These are phyloP conservation scores for Tethya wilhelma DNA, from an alignment of 37 sponge, comb jelly and placozoan species.

Conservation along the genomic window DNA sequence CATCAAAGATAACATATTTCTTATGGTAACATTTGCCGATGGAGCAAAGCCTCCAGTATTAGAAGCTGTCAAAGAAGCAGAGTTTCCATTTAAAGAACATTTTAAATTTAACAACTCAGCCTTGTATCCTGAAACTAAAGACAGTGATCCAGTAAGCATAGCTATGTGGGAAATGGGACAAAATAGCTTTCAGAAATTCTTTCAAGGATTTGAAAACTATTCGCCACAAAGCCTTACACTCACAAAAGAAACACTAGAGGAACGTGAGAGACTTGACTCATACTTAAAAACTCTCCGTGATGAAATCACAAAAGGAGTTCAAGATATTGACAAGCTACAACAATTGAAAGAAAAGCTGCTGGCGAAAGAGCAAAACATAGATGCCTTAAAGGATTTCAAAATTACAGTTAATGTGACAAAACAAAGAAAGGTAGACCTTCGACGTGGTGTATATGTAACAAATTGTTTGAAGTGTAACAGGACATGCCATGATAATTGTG, in stretches of 20 bases:
- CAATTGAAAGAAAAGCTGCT: slow-evolving; percentile 52
- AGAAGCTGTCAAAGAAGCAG: slow-evolving; percentile 54
- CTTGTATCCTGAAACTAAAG: slow-evolving; percentile 23
- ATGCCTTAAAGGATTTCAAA: slow-evolving; percentile 62
- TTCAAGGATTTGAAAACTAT: slow-evolving; percentile 23
- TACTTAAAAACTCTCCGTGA: slow-evolving; percentile 45
- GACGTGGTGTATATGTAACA: slow-evolving; percentile 58
- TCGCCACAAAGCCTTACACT: slow-evolving; percentile 39
- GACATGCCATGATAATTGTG: slow-evolving; percentile 79
- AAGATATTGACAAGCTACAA: slow-evolving; percentile 50
- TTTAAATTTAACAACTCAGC: slow-evolving; percentile 85
- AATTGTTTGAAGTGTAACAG: slow-evolving; percentile 76
- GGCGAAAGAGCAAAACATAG: slow-evolving; percentile 40
- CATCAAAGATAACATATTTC: slow-evolving; percentile 50
- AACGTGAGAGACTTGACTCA: slow-evolving; percentile 60
- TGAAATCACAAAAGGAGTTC: slow-evolving; percentile 38
- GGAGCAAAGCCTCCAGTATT: slow-evolving; percentile 62
- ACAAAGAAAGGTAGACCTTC: slow-evolving; percentile 33
- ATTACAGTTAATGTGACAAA: slow-evolving; percentile 38
- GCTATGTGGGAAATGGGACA: slow-evolving; percentile 82
- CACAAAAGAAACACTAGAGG: slow-evolving; percentile 63
- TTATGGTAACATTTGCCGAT: slow-evolving; percentile 90
- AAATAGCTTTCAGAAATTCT: slow-evolving; percentile 55
- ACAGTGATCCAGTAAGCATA: slow-evolving; percentile 26
- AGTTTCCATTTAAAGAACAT: slow-evolving; percentile 28